These are phyloP conservation scores for Turnix velox DNA, from an alignment of 2,113 vertebrate genomes.

Conservation along the genomic window DNA sequence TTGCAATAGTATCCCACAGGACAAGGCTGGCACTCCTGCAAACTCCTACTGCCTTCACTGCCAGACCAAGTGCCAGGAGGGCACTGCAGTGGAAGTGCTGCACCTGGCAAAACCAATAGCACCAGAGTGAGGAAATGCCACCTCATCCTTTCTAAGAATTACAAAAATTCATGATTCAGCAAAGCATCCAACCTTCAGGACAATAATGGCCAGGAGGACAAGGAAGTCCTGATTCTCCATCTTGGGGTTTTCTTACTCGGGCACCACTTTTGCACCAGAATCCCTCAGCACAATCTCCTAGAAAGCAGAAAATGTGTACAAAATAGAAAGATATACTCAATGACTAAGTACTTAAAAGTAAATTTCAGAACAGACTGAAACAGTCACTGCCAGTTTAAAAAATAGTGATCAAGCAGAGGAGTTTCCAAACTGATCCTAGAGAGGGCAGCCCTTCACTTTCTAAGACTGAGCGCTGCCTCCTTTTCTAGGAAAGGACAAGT, in stretches of 20 bases:
- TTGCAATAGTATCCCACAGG: conserved; percentile 77
- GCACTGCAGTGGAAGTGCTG: conserved; percentile 70
- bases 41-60: conserved; percentile 65
- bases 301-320: background rate
- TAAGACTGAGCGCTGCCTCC: background rate
- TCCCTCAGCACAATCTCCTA: conserved; percentile 82
- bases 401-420: background rate
- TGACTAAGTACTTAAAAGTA: accelerated
- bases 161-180: background rate
- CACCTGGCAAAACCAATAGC: conserved; percentile 64
- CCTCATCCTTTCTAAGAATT: accelerated
- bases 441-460: background rate
- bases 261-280: conserved; percentile 85
- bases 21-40: conserved; percentile 74
- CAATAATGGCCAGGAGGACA: conserved; percentile 87
- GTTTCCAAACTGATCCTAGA: background rate
- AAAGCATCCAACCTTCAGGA: conserved; percentile 74
- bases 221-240: conserved; percentile 72
- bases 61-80: conserved; percentile 81
- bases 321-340: accelerated
- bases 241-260: conserved; percentile 68
- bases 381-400: background rate
- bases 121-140: background rate
- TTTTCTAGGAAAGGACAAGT: background rate
- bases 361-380: background rate